These are phyloP conservation scores for Sakesphorus luctuosus DNA, from an alignment of 2,113 vertebrate species.

Conservation along the genomic window DNA sequence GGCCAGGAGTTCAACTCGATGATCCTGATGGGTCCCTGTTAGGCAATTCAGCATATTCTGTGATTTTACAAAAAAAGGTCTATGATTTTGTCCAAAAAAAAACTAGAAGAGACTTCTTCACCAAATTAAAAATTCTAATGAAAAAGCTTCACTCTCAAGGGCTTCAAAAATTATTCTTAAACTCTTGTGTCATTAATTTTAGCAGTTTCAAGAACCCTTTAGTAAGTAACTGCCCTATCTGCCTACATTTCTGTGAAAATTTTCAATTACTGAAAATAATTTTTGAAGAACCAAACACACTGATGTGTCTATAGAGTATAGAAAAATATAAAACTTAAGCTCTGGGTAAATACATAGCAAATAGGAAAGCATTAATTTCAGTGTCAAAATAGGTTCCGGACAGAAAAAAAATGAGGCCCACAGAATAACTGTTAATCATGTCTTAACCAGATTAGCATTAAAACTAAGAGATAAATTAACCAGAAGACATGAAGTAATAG, in stretches of 20 bases:
- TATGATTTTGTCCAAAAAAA: background rate
- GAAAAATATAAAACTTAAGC: background rate
- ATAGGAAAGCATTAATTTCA: background rate
- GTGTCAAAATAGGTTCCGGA: background rate
- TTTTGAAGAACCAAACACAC: background rate
- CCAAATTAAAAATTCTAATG: background rate
- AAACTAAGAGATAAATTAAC: slow-evolving; percentile 59
- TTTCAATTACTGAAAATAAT: background rate
- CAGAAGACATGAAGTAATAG: background rate
- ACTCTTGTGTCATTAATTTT: background rate
- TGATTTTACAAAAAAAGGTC: background rate
- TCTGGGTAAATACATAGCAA: background rate
- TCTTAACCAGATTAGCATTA: slow-evolving; percentile 47
- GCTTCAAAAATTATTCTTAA: background rate
- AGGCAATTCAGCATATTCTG: no score
- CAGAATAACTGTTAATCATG: slow-evolving; percentile 38
- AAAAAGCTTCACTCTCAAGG: background rate
- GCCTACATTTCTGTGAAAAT: background rate
- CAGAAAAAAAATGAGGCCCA: background rate
- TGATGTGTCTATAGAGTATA: background rate
- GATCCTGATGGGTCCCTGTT: background rate
- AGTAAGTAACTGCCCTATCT: background rate
- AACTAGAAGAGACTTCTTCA: background rate
- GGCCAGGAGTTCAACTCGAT: background rate
- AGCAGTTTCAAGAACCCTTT: background rate